Evolutionary conservation across 1,140 invertebrate genomes (phyloP), one percentile per base, ranked within the genome.

Genomic region (Sinonovacula constricta): DNA sequence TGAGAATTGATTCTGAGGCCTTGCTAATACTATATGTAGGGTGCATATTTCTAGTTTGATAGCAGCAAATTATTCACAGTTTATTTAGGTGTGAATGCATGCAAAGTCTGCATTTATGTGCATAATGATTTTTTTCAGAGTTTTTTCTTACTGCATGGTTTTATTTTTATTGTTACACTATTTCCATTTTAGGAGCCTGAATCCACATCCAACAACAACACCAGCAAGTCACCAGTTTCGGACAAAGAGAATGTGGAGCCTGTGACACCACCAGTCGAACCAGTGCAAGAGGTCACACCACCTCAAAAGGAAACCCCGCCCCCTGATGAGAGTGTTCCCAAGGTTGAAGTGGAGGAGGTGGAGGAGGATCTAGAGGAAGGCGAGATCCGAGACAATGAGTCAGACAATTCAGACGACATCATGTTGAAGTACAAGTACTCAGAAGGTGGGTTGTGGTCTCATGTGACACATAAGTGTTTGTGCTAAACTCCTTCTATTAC

Each of bases 391-490:
- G 78, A 78, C 22, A 30, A 63, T 36, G n/a, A n/a, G n/a, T n/a
- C n/a, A n/a, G 39, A 72, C 36, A 72, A 72, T 15, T 53, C 63
- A 26, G 71, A 83, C 36, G 80, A 74, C 15, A 12, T 59, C n/a
- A 59, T 26, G 15, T 65, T 85, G 3, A 83, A 80, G 79, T 88
- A 87, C 67, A 85, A 81, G 34, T 89, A 89, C 67, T 83, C 84
- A 57, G 86, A 88, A 82, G 85, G 87, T 88, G 82, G 49, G 80
- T n/a, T n/a, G n/a, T n/a, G n/a, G n/a, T n/a, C n/a, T n/a, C n/a
- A n/a, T n/a, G n/a, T n/a, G n/a, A n/a, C n/a, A n/a, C n/a, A n/a
- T n/a, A n/a, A n/a, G n/a, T n/a, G n/a, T n/a, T n/a, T n/a, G n/a
- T n/a, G n/a, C n/a, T n/a, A n/a, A n/a, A n/a, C n/a, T n/a, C n/a